Percentiles rank a stretch among this genome's conserved stretches.
These are phyloP conservation scores for Martes martes DNA, from an alignment of 2,113 vertebrate genomes.

Conservation along the genomic window DNA sequence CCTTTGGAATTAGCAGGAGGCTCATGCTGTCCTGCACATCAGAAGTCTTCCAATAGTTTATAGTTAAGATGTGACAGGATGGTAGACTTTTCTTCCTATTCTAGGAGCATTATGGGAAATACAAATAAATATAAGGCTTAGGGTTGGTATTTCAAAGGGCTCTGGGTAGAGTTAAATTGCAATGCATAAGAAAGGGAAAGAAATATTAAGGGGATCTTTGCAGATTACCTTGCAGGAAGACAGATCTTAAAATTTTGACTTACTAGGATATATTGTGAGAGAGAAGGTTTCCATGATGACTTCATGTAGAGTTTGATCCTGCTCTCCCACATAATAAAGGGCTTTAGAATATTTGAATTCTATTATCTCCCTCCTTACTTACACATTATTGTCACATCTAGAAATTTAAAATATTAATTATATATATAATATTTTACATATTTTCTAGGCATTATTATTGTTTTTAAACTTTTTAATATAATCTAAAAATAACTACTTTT, in stretches of 20 bases:
- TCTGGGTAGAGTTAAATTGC: not conserved
- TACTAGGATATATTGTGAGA: not conserved
- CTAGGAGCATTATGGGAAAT: not conserved
- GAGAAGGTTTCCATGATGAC: not conserved
- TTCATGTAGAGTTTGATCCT: not conserved
- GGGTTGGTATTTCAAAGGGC: not conserved
- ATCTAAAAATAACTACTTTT: not conserved
- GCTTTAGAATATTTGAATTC: not conserved
- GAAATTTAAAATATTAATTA: not conserved
- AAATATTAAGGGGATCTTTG: not conserved
- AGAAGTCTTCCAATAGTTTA: not conserved
- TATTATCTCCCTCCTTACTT: not conserved
- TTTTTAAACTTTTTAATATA: not conserved
- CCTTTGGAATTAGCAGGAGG: not conserved
- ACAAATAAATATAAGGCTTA: not conserved
- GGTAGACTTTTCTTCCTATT: not conserved
- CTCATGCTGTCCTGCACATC: not conserved
- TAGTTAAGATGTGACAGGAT: not conserved
- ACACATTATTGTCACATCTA: not conserved
- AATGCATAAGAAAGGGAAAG: not conserved
- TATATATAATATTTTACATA: not conserved
- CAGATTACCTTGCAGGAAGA: not conserved
- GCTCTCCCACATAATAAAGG: not conserved
- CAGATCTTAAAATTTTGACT: not conserved
- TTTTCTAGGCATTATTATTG: not conserved